Evolutionary conservation across 2,888 invertebrate species (phyloP).

Genomic region (Ichneumoninae sp.): DNA sequence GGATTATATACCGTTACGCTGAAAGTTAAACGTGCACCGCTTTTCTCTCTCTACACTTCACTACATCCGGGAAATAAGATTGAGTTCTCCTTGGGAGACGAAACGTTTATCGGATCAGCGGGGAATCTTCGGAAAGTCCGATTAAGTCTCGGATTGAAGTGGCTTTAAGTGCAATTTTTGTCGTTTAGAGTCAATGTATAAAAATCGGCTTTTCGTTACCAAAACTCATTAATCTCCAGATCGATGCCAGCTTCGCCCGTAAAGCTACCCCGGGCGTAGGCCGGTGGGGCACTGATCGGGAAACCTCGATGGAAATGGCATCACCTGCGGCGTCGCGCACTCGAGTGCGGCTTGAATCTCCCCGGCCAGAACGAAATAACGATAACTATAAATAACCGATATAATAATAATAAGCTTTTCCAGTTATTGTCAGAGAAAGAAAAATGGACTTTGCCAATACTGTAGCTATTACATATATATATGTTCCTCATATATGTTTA

Average conservation of each 20-base stretch:
- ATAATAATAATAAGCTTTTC: neutral
- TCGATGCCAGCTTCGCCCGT: neutral
- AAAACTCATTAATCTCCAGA: neutral
- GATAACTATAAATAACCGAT: constrained; percentile 7
- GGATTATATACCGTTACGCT: constrained; percentile 44
- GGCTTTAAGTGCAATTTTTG: constrained; percentile 34
- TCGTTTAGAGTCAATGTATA: neutral
- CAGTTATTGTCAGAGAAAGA: neutral
- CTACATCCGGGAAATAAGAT: constrained; percentile 38
- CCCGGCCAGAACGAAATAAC: neutral
- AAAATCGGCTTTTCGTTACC: neutral
- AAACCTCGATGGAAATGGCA: neutral
- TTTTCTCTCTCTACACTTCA: neutral
- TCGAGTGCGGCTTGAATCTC: neutral
- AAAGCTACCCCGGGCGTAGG: neutral
- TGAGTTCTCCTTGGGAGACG: constrained; percentile 15
- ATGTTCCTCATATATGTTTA: too few species aligned
- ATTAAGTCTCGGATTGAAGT: constrained; percentile 22
- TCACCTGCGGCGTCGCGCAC: neutral
- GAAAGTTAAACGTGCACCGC: constrained; percentile 36
- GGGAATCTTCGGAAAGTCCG: constrained; percentile 23
- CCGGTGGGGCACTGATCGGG: neutral
- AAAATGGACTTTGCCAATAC: neutral
- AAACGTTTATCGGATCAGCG: constrained; percentile 34
- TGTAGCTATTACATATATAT: neutral